Evolutionary conservation across 2,797 vertebrate species (phyloP).

Genomic region (Clarias pachynema): DNA sequence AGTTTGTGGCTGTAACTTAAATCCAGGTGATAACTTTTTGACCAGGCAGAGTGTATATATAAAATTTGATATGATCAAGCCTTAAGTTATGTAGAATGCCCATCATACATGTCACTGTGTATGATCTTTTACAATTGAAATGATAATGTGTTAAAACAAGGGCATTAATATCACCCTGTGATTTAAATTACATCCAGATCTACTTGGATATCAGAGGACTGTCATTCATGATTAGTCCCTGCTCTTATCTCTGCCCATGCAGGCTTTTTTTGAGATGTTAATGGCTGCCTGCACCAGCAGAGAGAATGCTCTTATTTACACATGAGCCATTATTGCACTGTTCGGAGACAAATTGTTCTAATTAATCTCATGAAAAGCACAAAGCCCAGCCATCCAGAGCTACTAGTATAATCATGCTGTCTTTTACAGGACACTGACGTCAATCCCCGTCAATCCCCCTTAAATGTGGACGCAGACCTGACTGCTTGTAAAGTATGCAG

Average conservation of each 20-base stretch:
- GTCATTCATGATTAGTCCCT: constrained; percentile 12
- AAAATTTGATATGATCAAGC: not conserved
- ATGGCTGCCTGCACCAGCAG: constrained; percentile 38
- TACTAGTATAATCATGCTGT: constrained; percentile 50
- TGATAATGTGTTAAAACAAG: not conserved
- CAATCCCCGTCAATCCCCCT: constrained; percentile 65
- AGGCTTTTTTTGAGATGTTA: constrained; percentile 62
- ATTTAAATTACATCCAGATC: constrained; percentile 9
- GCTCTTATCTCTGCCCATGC: constrained; percentile 73
- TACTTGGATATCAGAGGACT: not conserved
- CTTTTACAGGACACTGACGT: constrained; percentile 55
- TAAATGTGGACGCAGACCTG: constrained; percentile 63
- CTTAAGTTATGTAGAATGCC: not conserved
- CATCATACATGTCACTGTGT: not conserved
- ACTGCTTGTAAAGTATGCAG: constrained; percentile 52
- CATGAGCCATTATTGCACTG: constrained; percentile 43
- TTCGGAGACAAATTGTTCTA: constrained; percentile 51
- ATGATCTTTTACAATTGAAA: not conserved
- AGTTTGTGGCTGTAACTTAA: no score
- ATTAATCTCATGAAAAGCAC: constrained; percentile 60
- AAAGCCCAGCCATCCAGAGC: constrained; percentile 61
- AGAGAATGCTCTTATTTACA: constrained; percentile 67
- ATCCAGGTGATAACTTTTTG: no score
- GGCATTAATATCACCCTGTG: not conserved
- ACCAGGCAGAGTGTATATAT: no score